These are phyloP conservation scores for Dasysyrphus tricinctus DNA, from an alignment of 2,888 invertebrate genomes.

Conservation along the genomic window DNA sequence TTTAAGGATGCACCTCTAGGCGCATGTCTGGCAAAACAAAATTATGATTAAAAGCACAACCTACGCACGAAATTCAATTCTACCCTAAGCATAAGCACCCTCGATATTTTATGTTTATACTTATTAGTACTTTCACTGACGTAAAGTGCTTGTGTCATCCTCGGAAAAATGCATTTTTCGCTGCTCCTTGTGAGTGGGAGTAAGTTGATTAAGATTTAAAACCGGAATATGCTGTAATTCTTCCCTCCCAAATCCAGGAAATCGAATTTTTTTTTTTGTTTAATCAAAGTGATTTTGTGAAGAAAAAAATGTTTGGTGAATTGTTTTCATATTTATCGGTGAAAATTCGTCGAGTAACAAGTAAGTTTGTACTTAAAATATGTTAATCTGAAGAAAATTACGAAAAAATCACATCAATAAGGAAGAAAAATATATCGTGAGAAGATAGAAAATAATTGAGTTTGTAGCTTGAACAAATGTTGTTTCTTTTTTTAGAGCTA, in stretches of 20 bases:
- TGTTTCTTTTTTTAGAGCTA: conserved; percentile 26
- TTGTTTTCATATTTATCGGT: conserved; percentile 72
- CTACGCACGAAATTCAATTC: conserved; percentile 61
- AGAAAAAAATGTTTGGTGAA: conserved; percentile 68
- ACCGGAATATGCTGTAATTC: conserved; percentile 54
- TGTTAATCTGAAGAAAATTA: not conserved
- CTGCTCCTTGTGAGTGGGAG: conserved; percentile 49
- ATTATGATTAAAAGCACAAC: conserved; percentile 64
- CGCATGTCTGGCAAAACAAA: conserved; percentile 58
- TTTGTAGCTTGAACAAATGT: not conserved
- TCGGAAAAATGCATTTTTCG: conserved; percentile 62
- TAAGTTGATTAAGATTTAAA: conserved; percentile 49
- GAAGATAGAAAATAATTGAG: not conserved
- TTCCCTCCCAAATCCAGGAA: conserved; percentile 15
- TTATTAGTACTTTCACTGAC: conserved; percentile 53
- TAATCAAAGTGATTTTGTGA: conserved; percentile 20
- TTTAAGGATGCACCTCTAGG: conserved; percentile 44
- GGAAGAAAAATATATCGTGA: not conserved
- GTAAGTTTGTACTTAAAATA: conserved; percentile 54
- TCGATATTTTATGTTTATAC: conserved; percentile 61
- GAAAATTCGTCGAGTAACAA: conserved; percentile 74
- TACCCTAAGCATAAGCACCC: conserved; percentile 50
- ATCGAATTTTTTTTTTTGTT: conserved; percentile 1
- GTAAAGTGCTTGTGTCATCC: conserved; percentile 66
- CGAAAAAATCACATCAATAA: not conserved